phyloP scores from a whole-genome alignment of 2,888 invertebrate species.

The Morpho deidamia region DNA sequence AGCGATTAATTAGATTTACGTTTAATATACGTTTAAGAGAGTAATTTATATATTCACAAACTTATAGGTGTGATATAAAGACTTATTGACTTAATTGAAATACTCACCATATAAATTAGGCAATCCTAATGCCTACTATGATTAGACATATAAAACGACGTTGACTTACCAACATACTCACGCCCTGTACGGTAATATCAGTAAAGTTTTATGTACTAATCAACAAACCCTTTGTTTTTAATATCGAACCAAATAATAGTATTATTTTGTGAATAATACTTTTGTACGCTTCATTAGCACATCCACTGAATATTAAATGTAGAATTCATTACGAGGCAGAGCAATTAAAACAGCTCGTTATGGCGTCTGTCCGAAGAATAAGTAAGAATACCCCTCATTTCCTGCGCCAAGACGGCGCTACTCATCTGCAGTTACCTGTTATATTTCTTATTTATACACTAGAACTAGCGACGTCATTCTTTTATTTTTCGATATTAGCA shows the following conservation, averaged over 20 bases:
- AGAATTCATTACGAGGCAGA: slow-evolving; percentile 13
- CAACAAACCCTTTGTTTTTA: not conserved
- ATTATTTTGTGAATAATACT: slow-evolving; percentile 3
- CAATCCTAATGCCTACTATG: too few relatives aligned
- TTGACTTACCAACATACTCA: too few relatives aligned
- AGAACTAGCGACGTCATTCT: too few relatives aligned
- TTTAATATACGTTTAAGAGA: too few relatives aligned
- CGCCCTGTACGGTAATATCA: too few relatives aligned
- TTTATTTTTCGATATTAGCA: too few relatives aligned
- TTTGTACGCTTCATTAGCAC: slow-evolving; percentile 13
- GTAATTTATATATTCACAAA: too few relatives aligned
- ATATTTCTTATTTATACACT: not conserved
- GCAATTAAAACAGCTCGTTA: slow-evolving; percentile 30
- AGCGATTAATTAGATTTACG: too few relatives aligned
- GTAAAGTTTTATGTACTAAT: not conserved
- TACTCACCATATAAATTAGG: too few relatives aligned
- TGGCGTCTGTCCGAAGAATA: slow-evolving; percentile 28
- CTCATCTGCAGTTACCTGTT: slow-evolving; percentile 12
- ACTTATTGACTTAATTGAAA: too few relatives aligned
- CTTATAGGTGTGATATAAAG: too few relatives aligned
- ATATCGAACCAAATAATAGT: not conserved
- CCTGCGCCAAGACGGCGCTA: slow-evolving; percentile 17
- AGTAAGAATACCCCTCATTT: slow-evolving; percentile 26
- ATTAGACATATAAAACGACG: too few relatives aligned
- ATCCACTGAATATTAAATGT: slow-evolving; percentile 15